A percentile compares a stretch with the other conserved stretches of the same genome.
Evolutionary conservation across 2,797 vertebrate species (phyloP).

Genomic region (Hydrophis major): DNA sequence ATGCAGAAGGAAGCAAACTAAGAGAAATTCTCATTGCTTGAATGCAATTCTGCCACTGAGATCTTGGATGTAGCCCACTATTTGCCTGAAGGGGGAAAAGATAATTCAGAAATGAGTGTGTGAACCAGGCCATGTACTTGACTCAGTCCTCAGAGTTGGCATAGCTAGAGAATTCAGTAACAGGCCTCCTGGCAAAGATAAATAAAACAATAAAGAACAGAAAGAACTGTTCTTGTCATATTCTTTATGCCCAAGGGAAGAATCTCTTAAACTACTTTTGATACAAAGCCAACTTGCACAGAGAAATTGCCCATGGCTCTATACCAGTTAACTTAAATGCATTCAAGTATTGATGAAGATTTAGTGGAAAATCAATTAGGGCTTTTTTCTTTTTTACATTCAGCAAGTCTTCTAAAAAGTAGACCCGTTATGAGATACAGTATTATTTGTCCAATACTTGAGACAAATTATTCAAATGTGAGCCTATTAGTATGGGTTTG

Average conservation of each 20-base stretch:
- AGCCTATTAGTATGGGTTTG: not conserved
- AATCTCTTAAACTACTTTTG: slow-evolving; percentile 63
- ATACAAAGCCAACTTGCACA: slow-evolving; percentile 58
- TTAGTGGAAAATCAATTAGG: slow-evolving; percentile 49
- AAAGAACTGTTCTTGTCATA: slow-evolving; percentile 52
- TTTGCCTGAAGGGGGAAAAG: not conserved
- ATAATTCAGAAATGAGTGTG: not conserved
- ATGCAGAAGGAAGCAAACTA: not conserved
- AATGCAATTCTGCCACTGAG: not conserved
- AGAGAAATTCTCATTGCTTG: not conserved
- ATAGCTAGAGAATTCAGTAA: slow-evolving; percentile 3
- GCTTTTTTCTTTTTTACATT: slow-evolving; percentile 44
- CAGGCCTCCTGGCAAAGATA: slow-evolving; percentile 1
- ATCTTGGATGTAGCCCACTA: not conserved
- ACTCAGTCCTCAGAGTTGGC: slow-evolving; percentile 4
- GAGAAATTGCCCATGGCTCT: slow-evolving; percentile 55
- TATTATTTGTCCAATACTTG: slow-evolving; percentile 4
- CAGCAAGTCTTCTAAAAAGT: slow-evolving; percentile 55
- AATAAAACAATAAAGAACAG: slow-evolving; percentile 34
- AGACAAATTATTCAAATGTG: slow-evolving; percentile 29
- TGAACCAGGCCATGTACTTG: not conserved
- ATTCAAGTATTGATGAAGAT: slow-evolving; percentile 53
- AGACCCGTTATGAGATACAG: slow-evolving; percentile 20
- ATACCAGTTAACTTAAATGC: slow-evolving; percentile 52
- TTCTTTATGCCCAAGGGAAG: slow-evolving; percentile 48